Base-by-base conservation (phyloP, 2,888 invertebrate species). In the Catotricha subobsoleta region DNA sequence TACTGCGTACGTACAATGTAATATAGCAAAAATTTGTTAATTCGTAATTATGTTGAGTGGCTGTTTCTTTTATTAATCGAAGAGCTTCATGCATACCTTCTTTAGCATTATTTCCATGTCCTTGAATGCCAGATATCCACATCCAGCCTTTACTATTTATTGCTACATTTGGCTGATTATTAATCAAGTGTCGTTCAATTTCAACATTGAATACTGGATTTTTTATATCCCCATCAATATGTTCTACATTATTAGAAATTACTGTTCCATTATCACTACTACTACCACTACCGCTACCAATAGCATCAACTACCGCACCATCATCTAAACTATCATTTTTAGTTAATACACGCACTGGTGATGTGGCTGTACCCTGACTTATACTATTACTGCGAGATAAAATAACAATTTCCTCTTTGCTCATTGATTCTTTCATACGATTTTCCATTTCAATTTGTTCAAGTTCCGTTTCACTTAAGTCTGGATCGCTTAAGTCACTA, bases 1-100 rank as follows among this genome's bases (percentile, higher is more conserved):
- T 88, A 51, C 82, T 78, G 34, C 77, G 70, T 52, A 94, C 76
- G 57, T 83, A 91, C 52, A 92, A 69, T 48, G 80, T 81, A 39
- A 92, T 75, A 29, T 81, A 78, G 52, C 84, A 81, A 39, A 91
- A 66, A 54, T 90, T 77, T 41, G 64, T 59, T 43, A 80, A 56
- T 20, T 63, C 61, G 50, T 60, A 60, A 42, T 56, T 54, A 49
- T 60, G 52, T 40, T 52, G 48, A 2, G 43, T 42, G 64, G 54
- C 54, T 36, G 56, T 49, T 18, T 52, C 48, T 69, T 75, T 75
- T 67, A 87, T 71, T 68, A 76, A 78, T 50, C 72, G 69, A 67
- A 86, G 66, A 37, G 83, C 83, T 50, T 72, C 68, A 48, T 69
- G 67, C 54, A 81, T 76, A 13, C 83, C 80, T 46, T 69, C 61